Evolutionary conservation across 2,797 vertebrate genomes (phyloP).

Genomic region (Valencia hispanica): DNA sequence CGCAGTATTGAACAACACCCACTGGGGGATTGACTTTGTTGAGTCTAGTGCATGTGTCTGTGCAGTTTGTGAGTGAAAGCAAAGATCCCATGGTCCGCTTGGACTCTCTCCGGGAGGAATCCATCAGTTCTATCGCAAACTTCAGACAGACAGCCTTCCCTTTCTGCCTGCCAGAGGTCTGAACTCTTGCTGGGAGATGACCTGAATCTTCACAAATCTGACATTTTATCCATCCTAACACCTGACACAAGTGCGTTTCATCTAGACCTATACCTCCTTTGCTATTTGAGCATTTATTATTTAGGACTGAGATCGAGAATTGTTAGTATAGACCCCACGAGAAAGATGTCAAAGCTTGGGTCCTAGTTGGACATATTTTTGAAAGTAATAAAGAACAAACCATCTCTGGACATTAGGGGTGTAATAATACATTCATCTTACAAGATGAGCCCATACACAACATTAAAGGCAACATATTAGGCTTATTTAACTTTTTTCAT

Average conservation of each 20-base stretch:
- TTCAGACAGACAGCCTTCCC: constrained; percentile 29
- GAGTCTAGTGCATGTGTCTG: neutral
- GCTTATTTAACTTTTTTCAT: no score
- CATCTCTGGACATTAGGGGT: constrained; percentile 19
- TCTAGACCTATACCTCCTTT: constrained; percentile 29
- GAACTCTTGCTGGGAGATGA: constrained; percentile 50
- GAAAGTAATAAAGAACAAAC: no score
- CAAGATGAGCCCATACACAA: neutral
- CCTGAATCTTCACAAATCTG: constrained; percentile 48
- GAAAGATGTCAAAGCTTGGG: constrained; percentile 33
- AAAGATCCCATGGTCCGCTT: constrained; percentile 27
- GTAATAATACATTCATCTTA: neutral
- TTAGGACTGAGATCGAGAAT: constrained; percentile 34
- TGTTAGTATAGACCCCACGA: constrained; percentile 25
- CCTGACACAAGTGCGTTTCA: constrained; percentile 19
- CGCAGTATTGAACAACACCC: constrained; percentile 47
- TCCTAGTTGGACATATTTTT: neutral
- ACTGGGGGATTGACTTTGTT: constrained; percentile 62
- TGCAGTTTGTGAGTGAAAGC: constrained; percentile 27
- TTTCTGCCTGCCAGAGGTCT: constrained; percentile 27
- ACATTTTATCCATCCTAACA: constrained; percentile 48
- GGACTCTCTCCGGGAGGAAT: constrained; percentile 43
- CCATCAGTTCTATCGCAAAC: constrained; percentile 38
- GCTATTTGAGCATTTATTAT: constrained; percentile 55
- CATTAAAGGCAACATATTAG: no score